Base-by-base conservation (phyloP, 1,140 invertebrate species). In the Hycleus phaleratus region DNA sequence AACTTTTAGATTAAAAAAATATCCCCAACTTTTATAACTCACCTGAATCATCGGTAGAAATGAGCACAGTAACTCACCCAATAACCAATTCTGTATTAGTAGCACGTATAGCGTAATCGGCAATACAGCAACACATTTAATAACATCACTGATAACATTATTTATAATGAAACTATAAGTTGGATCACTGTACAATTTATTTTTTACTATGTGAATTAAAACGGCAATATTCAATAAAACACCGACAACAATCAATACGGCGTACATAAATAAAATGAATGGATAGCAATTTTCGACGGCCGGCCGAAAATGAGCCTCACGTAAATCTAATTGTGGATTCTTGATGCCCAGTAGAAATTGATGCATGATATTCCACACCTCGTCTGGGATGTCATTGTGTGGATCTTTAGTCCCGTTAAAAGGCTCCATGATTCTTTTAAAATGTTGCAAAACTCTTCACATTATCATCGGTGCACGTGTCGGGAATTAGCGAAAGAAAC, bases 21-120 rank as follows among this genome's bases (percentile, higher is more conserved):
- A 18, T 5, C 4, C 3, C 7, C 4, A 46, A 49, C 38, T 59
- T 54, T 44, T 51, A 12, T 45, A 5, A 73, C 77, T 73, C 68
- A 84, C 82, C 77, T 89, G 87, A 52, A 88, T 66, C 83, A 89
- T 87, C 0, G 87, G 86, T 45, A 87, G 64, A 67, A 86, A 84
- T 64, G 82, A 86, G 71, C 87, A 89, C n/a, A 88, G 67, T 62
- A 87, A 83, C 57, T 84, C 81, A 4, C 86, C 86, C 59, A 87
- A 84, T 44, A 87, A 77, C 86, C 86, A 89, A 69, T 88, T 87
- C 62, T 86, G 80, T 38, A 88, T 73, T 2, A 88, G 75, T 59
- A 87, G 73, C 38, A 87, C 83, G 54, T 82, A 80, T 48, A 88
- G 63, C 1, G 85, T 81, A 1, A 88, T 75, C 3, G 86, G 86